Base-by-base conservation (phyloP, 2,113 vertebrate genomes). In the Clarias batrachus region DNA sequence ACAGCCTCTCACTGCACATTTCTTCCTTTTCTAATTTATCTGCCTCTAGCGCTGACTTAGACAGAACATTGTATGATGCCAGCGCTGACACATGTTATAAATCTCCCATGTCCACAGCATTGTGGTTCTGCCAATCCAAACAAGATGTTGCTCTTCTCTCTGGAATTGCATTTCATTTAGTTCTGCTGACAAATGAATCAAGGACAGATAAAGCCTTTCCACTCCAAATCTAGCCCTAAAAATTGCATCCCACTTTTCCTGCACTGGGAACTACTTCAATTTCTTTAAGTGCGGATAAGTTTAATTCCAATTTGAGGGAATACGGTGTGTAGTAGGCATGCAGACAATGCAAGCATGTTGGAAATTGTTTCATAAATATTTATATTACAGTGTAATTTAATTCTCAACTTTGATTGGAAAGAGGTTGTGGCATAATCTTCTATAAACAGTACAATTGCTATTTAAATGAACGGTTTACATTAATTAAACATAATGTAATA, bases 21-120 rank as follows among this genome's bases (percentile, higher is more conserved):
- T 80, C 83, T 85, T 90, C 87, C 87, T 90, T 90, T 92, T 92
- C 89, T 91, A 92, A 88, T 92, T 92, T 91, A 82, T 90, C 86
- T 87, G 92, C 88, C 90, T 89, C 87, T 89, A 91, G 88, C 84
- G 87, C 87, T 71, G 88, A 87, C 87, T 91, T 92, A 90, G 92
- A 93, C 90, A 86, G 90, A 89, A 87, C 89, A 90, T 91, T 93
- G 92, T 93, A 93, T 93, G 92, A 94, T 94, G 91, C 91, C 93
- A 93, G 92, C 91, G 87, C 86, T 90, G 91, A 92, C 89, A 93
- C 90, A 81, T 85, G 89, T 62, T 86, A 94, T 94, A 93, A 93
- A 95, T 94, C 89, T 93, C 87, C 63, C 86, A 87, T 90, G 85
- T 85, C 89, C 85, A 83, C 90, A 86, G 85, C 85, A 82, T 66